Percentiles rank a stretch among this genome's conserved stretches.
phyloP scores from a whole-genome alignment of 2,888 invertebrate genomes.

The Mesochorus sp. region DNA sequence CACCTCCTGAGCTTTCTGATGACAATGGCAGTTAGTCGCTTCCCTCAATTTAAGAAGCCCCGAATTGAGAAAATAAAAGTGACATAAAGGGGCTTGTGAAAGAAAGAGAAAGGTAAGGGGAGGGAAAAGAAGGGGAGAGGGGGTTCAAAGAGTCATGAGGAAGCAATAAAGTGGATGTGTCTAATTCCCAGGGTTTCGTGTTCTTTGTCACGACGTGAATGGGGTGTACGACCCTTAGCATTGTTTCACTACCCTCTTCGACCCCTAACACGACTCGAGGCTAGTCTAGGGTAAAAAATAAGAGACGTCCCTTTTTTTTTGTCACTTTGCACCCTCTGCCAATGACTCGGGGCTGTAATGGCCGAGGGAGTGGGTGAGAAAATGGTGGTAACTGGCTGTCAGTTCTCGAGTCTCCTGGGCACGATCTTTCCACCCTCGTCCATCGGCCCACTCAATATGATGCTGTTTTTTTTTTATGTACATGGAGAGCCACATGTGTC shows the following conservation, averaged over 20 bases:
- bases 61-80: too few species aligned
- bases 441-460: constrained; percentile 5
- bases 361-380: background rate
- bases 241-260: background rate
- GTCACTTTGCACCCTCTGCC: constrained; percentile 27
- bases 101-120: too few species aligned
- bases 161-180: too few species aligned
- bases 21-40: too few species aligned
- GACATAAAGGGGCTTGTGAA: too few species aligned
- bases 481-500: background rate
- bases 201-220: background rate
- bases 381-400: background rate
- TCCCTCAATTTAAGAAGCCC: too few species aligned
- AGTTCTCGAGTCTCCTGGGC: constrained; percentile 26
- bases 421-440: constrained; percentile 7
- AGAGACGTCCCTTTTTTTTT: background rate
- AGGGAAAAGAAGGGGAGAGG: too few species aligned
- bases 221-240: background rate
- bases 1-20: too few species aligned
- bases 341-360: background rate
- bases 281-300: background rate
- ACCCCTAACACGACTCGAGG: background rate
- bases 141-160: too few species aligned
- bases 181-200: too few species aligned
- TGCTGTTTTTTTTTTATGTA: background rate